Conservation (phyloP, 2,797 vertebrate species). For the Podarcis siculus region DNA sequence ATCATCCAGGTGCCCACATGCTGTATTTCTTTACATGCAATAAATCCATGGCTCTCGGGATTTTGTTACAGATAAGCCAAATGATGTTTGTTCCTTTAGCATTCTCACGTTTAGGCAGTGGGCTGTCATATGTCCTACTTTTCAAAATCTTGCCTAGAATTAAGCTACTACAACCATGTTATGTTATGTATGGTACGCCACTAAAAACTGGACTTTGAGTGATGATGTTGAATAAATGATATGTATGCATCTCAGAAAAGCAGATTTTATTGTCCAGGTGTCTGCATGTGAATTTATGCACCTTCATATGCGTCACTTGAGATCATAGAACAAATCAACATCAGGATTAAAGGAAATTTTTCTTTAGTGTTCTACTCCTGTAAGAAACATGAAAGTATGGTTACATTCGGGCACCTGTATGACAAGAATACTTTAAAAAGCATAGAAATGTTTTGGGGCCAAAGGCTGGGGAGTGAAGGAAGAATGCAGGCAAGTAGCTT, state of each 20-base stretch:
- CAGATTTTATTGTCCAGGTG: not conserved
- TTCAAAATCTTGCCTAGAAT: not conserved
- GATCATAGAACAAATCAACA: not conserved
- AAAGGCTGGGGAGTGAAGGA: too few species aligned
- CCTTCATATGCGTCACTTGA: not conserved
- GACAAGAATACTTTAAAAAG: not conserved
- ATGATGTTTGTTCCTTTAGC: not conserved
- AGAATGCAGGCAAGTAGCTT: not conserved
- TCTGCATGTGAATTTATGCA: not conserved
- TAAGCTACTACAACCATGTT: not conserved
- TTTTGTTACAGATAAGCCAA: not conserved
- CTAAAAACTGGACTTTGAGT: not conserved
- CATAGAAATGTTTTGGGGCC: not conserved
- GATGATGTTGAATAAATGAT: slow-evolving; percentile 1
- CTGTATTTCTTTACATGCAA: not conserved
- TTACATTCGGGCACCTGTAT: not conserved
- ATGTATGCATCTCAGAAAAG: not conserved
- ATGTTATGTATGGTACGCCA: not conserved
- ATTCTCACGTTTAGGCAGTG: not conserved
- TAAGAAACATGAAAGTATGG: not conserved
- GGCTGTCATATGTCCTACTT: not conserved
- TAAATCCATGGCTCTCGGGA: not conserved
- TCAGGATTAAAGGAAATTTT: not conserved
- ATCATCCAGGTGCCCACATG: not conserved
- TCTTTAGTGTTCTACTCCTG: not conserved